These are phyloP conservation scores for Leptopilina boulardi DNA, from an alignment of 1,140 invertebrate species.

Conservation along the genomic window DNA sequence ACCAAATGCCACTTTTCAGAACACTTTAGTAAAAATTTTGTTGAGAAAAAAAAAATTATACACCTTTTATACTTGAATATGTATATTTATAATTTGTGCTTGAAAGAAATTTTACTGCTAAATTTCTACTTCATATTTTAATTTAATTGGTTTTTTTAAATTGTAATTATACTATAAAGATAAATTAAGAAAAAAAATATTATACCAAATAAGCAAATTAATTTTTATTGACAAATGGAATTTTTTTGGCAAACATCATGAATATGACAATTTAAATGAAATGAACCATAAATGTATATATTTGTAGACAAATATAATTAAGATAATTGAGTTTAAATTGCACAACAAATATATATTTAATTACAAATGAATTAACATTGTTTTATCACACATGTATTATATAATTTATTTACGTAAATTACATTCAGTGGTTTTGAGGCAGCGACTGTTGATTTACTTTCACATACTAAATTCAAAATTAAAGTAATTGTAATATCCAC, in stretches of 20 bases:
- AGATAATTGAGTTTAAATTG: not conserved
- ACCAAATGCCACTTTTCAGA: not conserved
- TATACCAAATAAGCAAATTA: too few relatives aligned
- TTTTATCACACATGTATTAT: not conserved
- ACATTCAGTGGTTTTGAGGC: not conserved
- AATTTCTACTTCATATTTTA: not conserved
- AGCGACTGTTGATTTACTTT: not conserved
- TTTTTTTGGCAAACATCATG: too few relatives aligned
- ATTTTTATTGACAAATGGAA: too few relatives aligned
- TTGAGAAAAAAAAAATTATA: not conserved
- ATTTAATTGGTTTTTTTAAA: too few relatives aligned
- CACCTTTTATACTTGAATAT: not conserved
- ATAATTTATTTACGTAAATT: constrained; percentile 11
- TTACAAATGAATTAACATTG: constrained; percentile 3
- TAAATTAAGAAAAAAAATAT: too few relatives aligned
- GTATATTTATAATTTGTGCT: not conserved
- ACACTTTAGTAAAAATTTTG: not conserved
- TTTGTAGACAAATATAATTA: not conserved
- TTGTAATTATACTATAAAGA: too few relatives aligned
- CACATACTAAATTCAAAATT: not conserved
- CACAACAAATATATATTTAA: not conserved
- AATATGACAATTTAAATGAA: too few relatives aligned
- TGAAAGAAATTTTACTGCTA: not conserved
- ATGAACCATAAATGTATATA: too few relatives aligned
- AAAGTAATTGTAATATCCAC: not conserved